A percentile compares a stretch with the other conserved stretches of the same genome.
phyloP scores from a whole-genome alignment of 1,140 invertebrate genomes.

The Caerostris darwini region DNA sequence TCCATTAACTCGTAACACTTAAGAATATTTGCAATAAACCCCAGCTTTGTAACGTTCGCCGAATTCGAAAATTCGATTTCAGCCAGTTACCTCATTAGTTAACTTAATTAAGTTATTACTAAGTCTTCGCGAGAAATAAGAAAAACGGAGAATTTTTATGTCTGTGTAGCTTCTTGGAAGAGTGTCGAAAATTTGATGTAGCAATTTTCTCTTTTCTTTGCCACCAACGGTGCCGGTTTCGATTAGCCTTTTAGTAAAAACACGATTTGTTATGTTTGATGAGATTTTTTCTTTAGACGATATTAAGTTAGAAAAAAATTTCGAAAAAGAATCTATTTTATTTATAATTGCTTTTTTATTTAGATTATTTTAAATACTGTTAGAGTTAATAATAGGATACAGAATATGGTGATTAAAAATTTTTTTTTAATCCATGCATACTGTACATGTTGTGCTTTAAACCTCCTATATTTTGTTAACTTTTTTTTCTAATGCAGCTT shows the following conservation, averaged over 20 bases:
- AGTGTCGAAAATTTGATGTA: neutral
- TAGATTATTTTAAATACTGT: too few species aligned
- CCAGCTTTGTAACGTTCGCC: neutral
- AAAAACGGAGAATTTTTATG: neutral
- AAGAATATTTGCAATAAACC: neutral
- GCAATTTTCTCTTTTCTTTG: neutral
- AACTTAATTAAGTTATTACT: slow-evolving; percentile 9
- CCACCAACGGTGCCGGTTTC: neutral
- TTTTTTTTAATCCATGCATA: too few species aligned
- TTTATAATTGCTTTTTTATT: too few species aligned
- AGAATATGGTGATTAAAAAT: too few species aligned
- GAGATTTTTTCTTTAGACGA: too few species aligned
- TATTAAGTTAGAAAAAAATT: too few species aligned
- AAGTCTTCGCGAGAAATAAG: neutral
- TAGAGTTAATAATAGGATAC: too few species aligned
- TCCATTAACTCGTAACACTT: neutral
- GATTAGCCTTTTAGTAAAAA: neutral
- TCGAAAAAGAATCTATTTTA: too few species aligned
- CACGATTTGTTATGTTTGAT: neutral
- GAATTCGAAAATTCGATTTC: neutral
- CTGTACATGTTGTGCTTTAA: too few species aligned
- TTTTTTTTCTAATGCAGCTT: too few species aligned
- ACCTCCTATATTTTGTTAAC: too few species aligned
- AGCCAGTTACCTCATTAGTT: neutral
- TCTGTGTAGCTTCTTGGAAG: neutral